These are phyloP conservation scores for Rafetus swinhoei DNA, from an alignment of 2,113 vertebrate genomes.

Conservation along the genomic window DNA sequence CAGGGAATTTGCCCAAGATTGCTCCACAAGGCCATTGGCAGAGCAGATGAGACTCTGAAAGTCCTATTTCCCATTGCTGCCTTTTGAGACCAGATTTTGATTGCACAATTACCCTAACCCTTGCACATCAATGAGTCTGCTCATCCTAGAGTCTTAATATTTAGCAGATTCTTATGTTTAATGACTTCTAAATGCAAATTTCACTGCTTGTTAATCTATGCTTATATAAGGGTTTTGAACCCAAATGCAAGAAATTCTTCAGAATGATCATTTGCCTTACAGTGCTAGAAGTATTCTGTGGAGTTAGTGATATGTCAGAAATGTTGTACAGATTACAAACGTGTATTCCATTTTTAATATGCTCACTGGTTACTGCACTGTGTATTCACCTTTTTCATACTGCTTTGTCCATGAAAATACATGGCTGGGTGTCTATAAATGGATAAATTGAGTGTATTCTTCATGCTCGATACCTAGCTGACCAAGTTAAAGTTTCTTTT, in stretches of 20 bases:
- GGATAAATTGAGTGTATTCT: rapidly evolving
- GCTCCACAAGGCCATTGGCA: neutral
- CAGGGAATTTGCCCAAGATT: neutral
- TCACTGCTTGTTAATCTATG: neutral
- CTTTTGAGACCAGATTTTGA: neutral
- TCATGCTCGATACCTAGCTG: rapidly evolving
- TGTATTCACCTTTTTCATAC: neutral
- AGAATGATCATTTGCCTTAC: neutral
- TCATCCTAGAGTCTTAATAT: neutral
- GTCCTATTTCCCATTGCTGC: neutral
- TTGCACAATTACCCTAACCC: neutral
- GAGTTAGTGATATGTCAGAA: neutral
- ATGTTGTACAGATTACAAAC: neutral
- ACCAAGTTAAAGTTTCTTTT: neutral
- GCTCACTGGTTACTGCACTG: neutral
- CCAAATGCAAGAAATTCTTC: neutral
- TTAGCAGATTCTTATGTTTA: neutral
- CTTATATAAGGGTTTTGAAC: neutral
- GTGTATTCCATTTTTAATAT: neutral
- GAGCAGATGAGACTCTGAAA: neutral
- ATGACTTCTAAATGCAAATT: neutral
- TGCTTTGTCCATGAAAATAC: neutral
- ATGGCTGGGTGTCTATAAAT: neutral
- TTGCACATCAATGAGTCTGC: neutral
- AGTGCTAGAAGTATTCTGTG: neutral